phyloP scores from a whole-genome alignment of 2,888 invertebrate genomes.

The Drosophila demipolita region DNA sequence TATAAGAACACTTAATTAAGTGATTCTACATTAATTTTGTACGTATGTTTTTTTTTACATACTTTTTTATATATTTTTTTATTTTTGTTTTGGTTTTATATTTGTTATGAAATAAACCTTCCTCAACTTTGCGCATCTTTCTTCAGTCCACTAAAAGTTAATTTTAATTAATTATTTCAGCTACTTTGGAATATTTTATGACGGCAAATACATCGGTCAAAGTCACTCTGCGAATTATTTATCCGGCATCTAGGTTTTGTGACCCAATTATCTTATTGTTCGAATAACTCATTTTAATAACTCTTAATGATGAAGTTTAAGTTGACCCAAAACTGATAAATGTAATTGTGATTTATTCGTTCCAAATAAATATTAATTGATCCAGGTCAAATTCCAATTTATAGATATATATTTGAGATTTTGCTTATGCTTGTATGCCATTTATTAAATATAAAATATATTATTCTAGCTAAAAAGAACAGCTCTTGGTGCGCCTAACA shows the following conservation, averaged over 20 bases:
- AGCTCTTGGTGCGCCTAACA: constrained; percentile 64
- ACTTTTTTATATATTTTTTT: fast-evolving
- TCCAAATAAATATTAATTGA: background rate
- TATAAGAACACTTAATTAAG: too few relatives aligned
- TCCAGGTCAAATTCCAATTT: background rate
- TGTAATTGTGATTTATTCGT: background rate
- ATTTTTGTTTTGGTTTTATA: too few relatives aligned
- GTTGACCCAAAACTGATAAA: constrained; percentile 5
- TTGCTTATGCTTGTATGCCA: constrained; percentile 51
- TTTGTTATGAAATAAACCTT: too few relatives aligned
- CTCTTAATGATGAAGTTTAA: constrained; percentile 38
- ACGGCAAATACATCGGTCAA: too few relatives aligned
- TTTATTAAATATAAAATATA: constrained; percentile 64
- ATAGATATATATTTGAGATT: background rate
- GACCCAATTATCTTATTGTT: background rate
- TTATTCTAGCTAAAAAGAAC: constrained; percentile 60
- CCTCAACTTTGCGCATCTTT: background rate
- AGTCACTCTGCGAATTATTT: background rate
- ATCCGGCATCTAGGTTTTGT: background rate
- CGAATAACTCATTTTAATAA: constrained; percentile 43
- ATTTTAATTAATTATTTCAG: too few relatives aligned
- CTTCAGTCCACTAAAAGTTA: too few relatives aligned
- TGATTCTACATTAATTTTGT: too few relatives aligned
- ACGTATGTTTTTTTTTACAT: too few relatives aligned
- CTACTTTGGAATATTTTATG: too few relatives aligned